A percentile compares a stretch with the other conserved stretches of the same genome.
phyloP scores from a whole-genome alignment of 2,797 vertebrate genomes.

The Ispidina picta region DNA sequence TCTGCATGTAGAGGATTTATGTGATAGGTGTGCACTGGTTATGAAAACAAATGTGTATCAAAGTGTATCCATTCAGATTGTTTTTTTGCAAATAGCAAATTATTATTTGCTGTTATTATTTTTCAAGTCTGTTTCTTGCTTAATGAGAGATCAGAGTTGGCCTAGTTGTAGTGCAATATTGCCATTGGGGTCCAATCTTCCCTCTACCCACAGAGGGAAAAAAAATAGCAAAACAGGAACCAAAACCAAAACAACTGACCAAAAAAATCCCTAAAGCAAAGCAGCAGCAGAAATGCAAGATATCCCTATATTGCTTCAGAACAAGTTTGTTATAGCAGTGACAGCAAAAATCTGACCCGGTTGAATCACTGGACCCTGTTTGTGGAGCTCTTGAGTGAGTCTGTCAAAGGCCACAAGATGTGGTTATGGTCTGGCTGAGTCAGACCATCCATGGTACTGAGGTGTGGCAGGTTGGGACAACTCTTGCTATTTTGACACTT shows the following conservation, averaged over 20 bases:
- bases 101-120: too few relatives aligned
- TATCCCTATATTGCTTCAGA: not conserved
- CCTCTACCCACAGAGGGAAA: not conserved
- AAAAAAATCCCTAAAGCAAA: not conserved
- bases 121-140: not conserved
- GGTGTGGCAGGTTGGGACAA: not conserved
- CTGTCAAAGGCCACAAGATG: not conserved
- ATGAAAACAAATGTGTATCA: not conserved
- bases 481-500: not conserved
- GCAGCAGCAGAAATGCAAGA: not conserved
- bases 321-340: not conserved
- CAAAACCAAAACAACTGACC: not conserved
- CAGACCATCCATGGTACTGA: fast-evolving
- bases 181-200: not conserved
- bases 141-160: not conserved
- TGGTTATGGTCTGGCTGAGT: not conserved
- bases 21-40: not conserved
- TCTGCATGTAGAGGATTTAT: not conserved
- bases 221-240: not conserved
- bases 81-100: too few relatives aligned
- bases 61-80: not conserved
- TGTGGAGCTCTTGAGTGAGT: not conserved
- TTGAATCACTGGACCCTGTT: not conserved
- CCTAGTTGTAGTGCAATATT: not conserved
- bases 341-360: not conserved